Evolutionary conservation across 2,113 vertebrate genomes (phyloP), one percentile per base, ranked within the genome.

Genomic region (Charina bottae): DNA sequence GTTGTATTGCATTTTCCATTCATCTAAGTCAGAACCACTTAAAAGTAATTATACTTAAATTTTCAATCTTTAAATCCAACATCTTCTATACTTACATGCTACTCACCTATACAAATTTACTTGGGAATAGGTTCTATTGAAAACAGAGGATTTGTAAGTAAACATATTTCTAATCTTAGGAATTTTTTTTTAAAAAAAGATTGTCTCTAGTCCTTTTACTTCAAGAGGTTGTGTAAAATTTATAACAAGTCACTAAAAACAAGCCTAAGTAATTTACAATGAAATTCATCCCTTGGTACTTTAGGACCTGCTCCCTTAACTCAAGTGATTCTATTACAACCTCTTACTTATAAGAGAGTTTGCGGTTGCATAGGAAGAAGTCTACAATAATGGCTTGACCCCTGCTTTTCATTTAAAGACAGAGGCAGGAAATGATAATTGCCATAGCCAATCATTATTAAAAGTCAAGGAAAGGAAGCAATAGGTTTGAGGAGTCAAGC

Each of bases 251-350:
- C 17, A 85, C 90, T 85, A 90, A 90, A 62, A 90, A 42, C 58
- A 53, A 60, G 28, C 24, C 37, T 84, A 60, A 62, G 33, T 85
- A 53, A 90, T 90, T 62, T 85, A 85, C 56, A 90, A 54, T 91
- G 10, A 26, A 42, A 87, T 90, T 42, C 33, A 85, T 42, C 24
- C 92, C 85, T 88, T 89, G 72, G 60, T 68, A 3, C 85, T 49
- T 92, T 89, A 90, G 95, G 92, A 49, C 33, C 49, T 46, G 91
- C 85, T 89, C 53, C 72, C 49, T 54, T 90, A 60, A 90, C 83
- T 89, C 59, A 49, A 88, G 59, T 87, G 54, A 59, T 68, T 58
- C 56, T 93, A 23, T 33, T 83, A 64, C 60, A 89, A 49, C 49
- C 87, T 89, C 60, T 64, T 89, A 42, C 68, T 13, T 83, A 33